Evolutionary conservation across 2,113 vertebrate species (phyloP).

Genomic region (Melanerpes aurifrons): DNA sequence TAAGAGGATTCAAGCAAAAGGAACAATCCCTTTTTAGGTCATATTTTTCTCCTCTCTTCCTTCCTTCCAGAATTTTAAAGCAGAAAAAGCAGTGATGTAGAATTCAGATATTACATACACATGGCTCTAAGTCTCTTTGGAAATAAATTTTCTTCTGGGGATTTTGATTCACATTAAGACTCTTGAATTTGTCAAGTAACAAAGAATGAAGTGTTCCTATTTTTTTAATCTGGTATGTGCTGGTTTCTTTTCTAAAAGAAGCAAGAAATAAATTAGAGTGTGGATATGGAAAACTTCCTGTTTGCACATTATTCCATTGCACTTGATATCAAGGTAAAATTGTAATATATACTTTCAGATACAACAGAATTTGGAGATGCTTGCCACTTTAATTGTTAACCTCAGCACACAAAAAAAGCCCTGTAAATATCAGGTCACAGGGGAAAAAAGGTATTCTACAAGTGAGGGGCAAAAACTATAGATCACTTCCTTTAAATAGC

Average conservation of each 20-base stretch:
- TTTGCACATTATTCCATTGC: not conserved
- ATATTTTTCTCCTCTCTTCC: fast-evolving
- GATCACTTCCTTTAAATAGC: not conserved
- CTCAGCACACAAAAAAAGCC: not conserved
- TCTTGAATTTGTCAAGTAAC: not conserved
- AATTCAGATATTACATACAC: not conserved
- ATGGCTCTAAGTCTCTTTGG: not conserved
- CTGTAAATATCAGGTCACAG: not conserved
- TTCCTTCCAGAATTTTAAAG: not conserved
- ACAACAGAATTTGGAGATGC: not conserved
- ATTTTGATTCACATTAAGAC: not conserved
- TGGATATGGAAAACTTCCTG: not conserved
- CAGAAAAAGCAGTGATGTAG: not conserved
- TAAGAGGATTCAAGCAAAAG: not conserved
- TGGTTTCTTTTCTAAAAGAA: not conserved
- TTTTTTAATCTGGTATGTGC: not conserved
- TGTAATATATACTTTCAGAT: not conserved
- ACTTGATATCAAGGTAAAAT: not conserved
- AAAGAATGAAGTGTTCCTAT: not conserved
- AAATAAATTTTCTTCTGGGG: not conserved
- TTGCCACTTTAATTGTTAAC: not conserved
- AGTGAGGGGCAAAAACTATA: not conserved
- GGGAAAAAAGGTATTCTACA: too few species aligned
- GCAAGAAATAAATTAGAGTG: not conserved
- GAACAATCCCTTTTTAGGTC: not conserved